These are phyloP conservation scores for Anguilla anguilla DNA, from an alignment of 2,797 vertebrate genomes.

Conservation along the genomic window DNA sequence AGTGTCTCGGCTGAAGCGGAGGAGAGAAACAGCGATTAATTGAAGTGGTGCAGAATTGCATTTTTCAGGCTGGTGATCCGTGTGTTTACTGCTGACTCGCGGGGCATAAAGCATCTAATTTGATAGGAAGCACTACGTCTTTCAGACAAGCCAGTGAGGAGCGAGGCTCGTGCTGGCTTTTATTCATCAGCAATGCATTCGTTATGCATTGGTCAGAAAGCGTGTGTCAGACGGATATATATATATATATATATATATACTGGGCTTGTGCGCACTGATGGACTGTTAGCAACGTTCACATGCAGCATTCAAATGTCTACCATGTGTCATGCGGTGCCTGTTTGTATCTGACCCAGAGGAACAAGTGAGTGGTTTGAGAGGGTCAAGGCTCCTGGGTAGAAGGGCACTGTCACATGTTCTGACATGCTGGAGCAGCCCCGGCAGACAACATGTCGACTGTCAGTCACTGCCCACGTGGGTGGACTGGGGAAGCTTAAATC, in stretches of 20 bases:
- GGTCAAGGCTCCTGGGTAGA: not conserved
- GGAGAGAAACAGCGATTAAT: slow-evolving; percentile 4
- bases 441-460: not conserved
- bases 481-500: not conserved
- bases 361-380: not conserved
- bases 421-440: not conserved
- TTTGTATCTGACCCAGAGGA: not conserved
- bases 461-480: not conserved
- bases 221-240: not conserved
- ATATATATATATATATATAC: slow-evolving; percentile 6
- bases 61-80: not conserved
- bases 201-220: not conserved
- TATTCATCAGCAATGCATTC: not conserved
- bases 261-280: not conserved
- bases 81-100: not conserved
- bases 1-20: not conserved
- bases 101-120: not conserved
- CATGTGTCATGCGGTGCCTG: not conserved
- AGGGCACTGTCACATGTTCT: not conserved
- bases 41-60: slow-evolving; percentile 6
- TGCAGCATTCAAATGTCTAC: not conserved
- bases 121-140: not conserved
- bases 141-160: not conserved
- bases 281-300: not conserved
- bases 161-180: not conserved